Evolutionary conservation across 2,797 vertebrate genomes (phyloP), one percentile per base, ranked within the genome.

Genomic region (Phoxinus dragarum): DNA sequence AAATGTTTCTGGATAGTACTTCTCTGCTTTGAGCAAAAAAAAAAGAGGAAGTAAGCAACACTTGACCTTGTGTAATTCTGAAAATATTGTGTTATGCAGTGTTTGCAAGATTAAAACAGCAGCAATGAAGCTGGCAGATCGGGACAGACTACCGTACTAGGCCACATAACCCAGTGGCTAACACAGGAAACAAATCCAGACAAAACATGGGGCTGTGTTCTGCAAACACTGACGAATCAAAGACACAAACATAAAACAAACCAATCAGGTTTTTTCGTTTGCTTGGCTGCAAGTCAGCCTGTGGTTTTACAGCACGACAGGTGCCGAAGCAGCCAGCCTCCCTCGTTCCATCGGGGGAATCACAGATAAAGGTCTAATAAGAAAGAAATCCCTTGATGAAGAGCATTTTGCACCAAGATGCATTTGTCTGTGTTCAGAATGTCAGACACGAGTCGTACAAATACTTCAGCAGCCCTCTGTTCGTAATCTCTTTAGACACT

Each of bases 131-230:
- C 19, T 12, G 74, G 77, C 17, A 34, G 8, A 9, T 16, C 56
- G 4, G 9, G 10, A 21, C 56, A 56, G 12, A 47, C 42, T 52
- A 52, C 34, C 47, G 16, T 19, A 81, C 69, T 86, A 74, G 21
- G 77, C 72, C 68, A 19, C 68, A 79, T 52, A 81, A 79, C 80
- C 47, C 83, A 59, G 67, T 72, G 56, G 71, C 84, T 67, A 66
- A 85, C 52, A 80, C 85, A 74, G 76, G 40, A 61, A 86, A 81
- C 64, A 84, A 59, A 79, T 78, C 83, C 75, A 84, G 40, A 76
- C 82, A 49, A 79, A 84, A 84, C 66, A 69, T 42, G 34, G 66
- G n/a, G n/a, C 77, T 44, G 21, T 56, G 17, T 81, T 66, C 27
- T 52, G 34, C 82, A 47, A 64, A 77, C 64, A 59, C 14, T n/a